Evolutionary conservation across 2,113 vertebrate genomes (phyloP).

Genomic region (Brachyistius frenatus): DNA sequence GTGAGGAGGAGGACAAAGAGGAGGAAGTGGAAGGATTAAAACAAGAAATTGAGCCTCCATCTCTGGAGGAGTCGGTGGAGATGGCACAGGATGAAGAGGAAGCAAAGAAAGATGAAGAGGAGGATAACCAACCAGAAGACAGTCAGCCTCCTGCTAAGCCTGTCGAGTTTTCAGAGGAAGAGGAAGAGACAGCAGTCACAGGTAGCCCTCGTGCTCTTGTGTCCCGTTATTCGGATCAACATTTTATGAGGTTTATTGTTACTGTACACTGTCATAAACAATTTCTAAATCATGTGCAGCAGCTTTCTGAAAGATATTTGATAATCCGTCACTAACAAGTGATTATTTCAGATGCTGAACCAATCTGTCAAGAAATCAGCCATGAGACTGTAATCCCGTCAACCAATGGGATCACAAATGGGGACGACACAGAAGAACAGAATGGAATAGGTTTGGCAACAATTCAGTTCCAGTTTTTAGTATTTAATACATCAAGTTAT

Average conservation of each 20-base stretch:
- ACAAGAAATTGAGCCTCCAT: too few species aligned
- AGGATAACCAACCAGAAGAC: constrained; percentile 54
- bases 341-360: constrained; percentile 54
- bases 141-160: constrained; percentile 38
- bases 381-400: constrained; percentile 45
- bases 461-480: neutral
- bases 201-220: constrained; percentile 39
- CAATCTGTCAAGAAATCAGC: constrained; percentile 55
- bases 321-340: neutral
- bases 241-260: neutral
- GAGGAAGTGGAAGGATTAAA: constrained; percentile 11
- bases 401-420: constrained; percentile 70
- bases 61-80: neutral
- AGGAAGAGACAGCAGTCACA: constrained; percentile 54
- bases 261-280: neutral
- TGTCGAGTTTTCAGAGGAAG: constrained; percentile 56
- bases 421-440: constrained; percentile 49
- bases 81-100: constrained; percentile 27
- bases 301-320: constrained; percentile 4
- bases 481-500: too few species aligned
- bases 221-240: neutral
- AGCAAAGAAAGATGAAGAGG: constrained; percentile 42
- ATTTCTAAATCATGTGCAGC: neutral
- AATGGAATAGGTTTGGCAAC: constrained; percentile 73
- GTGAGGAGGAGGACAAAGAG: constrained; percentile 12